A percentile compares a stretch with the other conserved stretches of the same genome.
phyloP scores from a whole-genome alignment of 2,113 vertebrate species.

The Rousettus leschenaultii region DNA sequence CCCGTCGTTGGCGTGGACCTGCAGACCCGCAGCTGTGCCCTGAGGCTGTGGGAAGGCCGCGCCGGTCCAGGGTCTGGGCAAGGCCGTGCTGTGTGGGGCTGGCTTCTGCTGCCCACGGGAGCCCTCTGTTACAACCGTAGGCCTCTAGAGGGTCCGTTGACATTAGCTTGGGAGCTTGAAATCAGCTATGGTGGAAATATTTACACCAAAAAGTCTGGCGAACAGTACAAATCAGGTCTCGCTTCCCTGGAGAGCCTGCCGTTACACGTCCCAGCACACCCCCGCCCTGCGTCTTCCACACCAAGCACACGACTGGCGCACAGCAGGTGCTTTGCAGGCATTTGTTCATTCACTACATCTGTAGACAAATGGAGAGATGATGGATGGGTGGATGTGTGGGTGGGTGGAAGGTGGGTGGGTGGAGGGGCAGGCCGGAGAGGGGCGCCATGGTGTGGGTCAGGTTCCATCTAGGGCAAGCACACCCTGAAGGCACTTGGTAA shows the following conservation, averaged over 20 bases:
- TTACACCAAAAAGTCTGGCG: neutral
- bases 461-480: neutral
- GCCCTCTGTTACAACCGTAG: neutral
- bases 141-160: neutral
- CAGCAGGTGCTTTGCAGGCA: neutral
- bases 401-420: neutral
- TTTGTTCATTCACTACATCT: neutral
- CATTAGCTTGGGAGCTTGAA: neutral
- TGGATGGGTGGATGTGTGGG: neutral
- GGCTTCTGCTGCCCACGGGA: neutral
- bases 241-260: neutral
- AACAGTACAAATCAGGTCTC: neutral
- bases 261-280: neutral
- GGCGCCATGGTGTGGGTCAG: neutral
- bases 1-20: rapidly evolving
- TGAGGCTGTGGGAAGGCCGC: neutral
- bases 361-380: neutral
- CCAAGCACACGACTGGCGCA: neutral
- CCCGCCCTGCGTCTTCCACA: neutral
- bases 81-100: rapidly evolving
- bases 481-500: no score
- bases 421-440: neutral
- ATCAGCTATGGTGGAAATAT: neutral
- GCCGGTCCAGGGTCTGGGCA: neutral
- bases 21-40: no score